Conservation (phyloP, 1,140 invertebrate genomes). For the Lordiphosa collinella region DNA sequence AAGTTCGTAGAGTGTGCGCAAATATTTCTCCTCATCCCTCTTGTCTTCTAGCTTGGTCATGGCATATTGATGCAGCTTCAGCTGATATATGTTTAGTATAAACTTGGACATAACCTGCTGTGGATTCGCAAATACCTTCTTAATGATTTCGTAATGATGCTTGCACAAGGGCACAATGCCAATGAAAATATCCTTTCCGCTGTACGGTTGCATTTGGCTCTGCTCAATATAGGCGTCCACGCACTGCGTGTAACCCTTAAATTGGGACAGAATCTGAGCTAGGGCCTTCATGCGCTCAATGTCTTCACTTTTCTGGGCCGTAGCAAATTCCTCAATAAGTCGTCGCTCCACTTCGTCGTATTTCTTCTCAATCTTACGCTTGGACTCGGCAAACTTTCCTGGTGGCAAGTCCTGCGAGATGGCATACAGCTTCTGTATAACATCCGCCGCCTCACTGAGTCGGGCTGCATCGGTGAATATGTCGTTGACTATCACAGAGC, state of each 20-base stretch:
- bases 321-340: slow-evolving; percentile 97
- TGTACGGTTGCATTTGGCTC: slow-evolving; percentile 88
- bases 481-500: slow-evolving; percentile 88
- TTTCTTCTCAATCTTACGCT: slow-evolving; percentile 94
- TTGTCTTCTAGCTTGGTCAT: slow-evolving; percentile 88
- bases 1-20: slow-evolving; percentile 92
- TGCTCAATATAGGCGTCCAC: slow-evolving; percentile 98
- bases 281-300: slow-evolving; percentile 95
- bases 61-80: slow-evolving; percentile 93
- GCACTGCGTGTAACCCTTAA: slow-evolving; percentile 97
- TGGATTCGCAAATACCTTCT: slow-evolving; percentile 96
- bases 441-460: slow-evolving; percentile 97
- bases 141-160: slow-evolving; percentile 92
- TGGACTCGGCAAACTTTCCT: slow-evolving; percentile 93
- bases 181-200: slow-evolving; percentile 92
- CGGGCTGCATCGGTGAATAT: slow-evolving; percentile 93
- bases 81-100: slow-evolving; percentile 96
- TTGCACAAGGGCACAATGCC: slow-evolving; percentile 95
- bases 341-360: slow-evolving; percentile 96
- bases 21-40: slow-evolving; percentile 90
- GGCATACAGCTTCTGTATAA: slow-evolving; percentile 97
- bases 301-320: slow-evolving; percentile 91
- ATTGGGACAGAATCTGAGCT: slow-evolving; percentile 94
- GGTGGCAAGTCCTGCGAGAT: slow-evolving; percentile 96
- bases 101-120: slow-evolving; percentile 99